Base-by-base conservation (phyloP, 2,797 vertebrate genomes). In the Channallabes apus region DNA sequence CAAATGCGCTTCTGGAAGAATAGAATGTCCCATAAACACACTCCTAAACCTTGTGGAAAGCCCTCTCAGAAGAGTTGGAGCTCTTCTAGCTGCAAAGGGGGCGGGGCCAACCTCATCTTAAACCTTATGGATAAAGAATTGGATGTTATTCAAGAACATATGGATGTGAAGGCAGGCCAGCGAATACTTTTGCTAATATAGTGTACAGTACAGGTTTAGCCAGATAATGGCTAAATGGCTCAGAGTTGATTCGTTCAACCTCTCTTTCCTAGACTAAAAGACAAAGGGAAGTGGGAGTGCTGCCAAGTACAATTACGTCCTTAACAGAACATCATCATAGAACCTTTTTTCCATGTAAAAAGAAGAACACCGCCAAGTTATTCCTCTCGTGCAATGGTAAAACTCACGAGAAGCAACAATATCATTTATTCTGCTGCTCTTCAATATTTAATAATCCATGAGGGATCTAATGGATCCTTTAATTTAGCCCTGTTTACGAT, bases 201-300 rank as follows among this genome's bases (percentile, higher is more conserved):
- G 46, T 51, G 46, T 51, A 51, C 46, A 46, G 7, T n/a, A n/a
- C n/a, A n/a, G n/a, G 41, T 35, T 35, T 3, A 61, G 59, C 18
- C 29, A 38, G 4, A 41, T 41, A 41, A 41, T 41, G 38, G 38
- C 38, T 41, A 41, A 41, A 41, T 41, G 38, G 38, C 38, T 41
- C 38, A 0, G 6, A 41, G 38, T 41, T 38, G 20, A 85, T 73
- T 82, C 80, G 59, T 67, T 46, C 71, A 65, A 87, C 69, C 32
- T 38, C 75, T n/a, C 67, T n/a, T 81, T 68, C 58, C 86, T 27
- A 22, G 41, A n/a, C n/a, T n/a, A 76, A 69, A 67, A 72, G 76
- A 59, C 24, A 38, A 72, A 75, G 61, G n/a, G n/a, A 68, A 38
- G 46, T 62, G 62, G 29, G 61, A 77, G n/a, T 15, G 18, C 27